Base-by-base conservation (phyloP, 2,113 vertebrate species). In the Synodontis membranacea region DNA sequence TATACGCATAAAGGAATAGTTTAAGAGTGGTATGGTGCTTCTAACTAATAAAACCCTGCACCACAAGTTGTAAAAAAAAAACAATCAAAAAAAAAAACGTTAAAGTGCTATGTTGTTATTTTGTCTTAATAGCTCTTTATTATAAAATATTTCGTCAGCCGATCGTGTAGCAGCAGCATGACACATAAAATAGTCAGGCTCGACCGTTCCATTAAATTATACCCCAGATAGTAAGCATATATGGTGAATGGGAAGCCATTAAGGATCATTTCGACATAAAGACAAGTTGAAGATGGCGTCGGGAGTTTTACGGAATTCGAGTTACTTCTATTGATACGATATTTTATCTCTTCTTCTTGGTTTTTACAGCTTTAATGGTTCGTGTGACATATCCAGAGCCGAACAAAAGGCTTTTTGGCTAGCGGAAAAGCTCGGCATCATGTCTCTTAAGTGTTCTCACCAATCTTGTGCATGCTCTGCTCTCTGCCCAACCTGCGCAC, bases 381-480 rank as follows among this genome's bases (percentile, higher is more conserved):
- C 37, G 37, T 0, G 14, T 76, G 14, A 75, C 7, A 25, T 75
- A n/a, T n/a, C 42, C 42, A 14, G 10, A 75, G 23, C 10, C 10
- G 28, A 80, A 1, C 3, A 79, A 60, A 46, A 17, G 8, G 21
- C 68, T 17, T n/a, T 46, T 8, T 5, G 66, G 4, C n/a, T 31
- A 66, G 15, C 8, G 10, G 46, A 66, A 64, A n/a, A 25, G 60
- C 21, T 74, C 11, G 21, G 23, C 37, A 25, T 5, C 7, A 6
- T 15, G n/a, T 23, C 48, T 11, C 8, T 48, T n/a, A n/a, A n/a
- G 5, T 17, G 25, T 56, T 80, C 94, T 95, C 92, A 99, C 98
- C 98, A 72, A 98, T 97, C 95, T 98, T 98, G 90, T 96, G 94
- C 91, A 98, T 94, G 90, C 96, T 97, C 92, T 96, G 95, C 88